Base-by-base conservation (phyloP, 1,140 invertebrate genomes). In the Monochamus saltuarius region DNA sequence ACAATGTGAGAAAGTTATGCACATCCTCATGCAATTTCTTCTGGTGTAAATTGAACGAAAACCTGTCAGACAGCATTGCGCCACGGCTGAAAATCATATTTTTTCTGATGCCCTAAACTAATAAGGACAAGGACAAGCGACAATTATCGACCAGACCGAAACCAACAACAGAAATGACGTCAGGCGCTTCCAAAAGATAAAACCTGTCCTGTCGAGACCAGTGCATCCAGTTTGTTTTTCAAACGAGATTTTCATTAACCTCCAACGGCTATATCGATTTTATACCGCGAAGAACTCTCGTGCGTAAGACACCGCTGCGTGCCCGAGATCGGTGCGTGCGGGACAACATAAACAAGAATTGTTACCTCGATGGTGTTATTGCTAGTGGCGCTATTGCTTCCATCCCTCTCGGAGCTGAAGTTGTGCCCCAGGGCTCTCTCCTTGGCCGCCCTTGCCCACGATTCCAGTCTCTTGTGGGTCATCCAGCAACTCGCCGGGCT, bases 401-500 rank as follows among this genome's bases (percentile, higher is more conserved):
- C 64, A 61, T 67, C 55, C 37, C 57, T 46, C 29, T 61, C 60
- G 16, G 54, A 42, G 9, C 14, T 9, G 53, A 54, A 65, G n/a
- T 60, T 65, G 37, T 62, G 64, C 16, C 74, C 84, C 37, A 83
- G 81, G 7, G 85, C 84, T 17, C 85, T 75, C 66, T 87, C 85
- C 64, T 85, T 82, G 37, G 86, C 86, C 10, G 85, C 83, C 49
- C 83, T 78, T 1, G 86, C 86, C 85, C 87, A 87, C n/a, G 84
- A 85, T 72, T 87, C 85, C 9, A 87, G 78, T 51, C 85, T 77
- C 68, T 87, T 87, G 72, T 88, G 86, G 1, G 86, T 84, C 42
- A 86, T 81, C 85, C 86, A 87, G 63, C 85, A 85, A 59, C 85
- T 82, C 17, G 85, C 83, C 16, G 86, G 85, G 61, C 85, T 85